A percentile compares a stretch with the other conserved stretches of the same genome.
Conservation (phyloP, 2,888 invertebrate species). For the Nasonovia ribisnigri region DNA sequence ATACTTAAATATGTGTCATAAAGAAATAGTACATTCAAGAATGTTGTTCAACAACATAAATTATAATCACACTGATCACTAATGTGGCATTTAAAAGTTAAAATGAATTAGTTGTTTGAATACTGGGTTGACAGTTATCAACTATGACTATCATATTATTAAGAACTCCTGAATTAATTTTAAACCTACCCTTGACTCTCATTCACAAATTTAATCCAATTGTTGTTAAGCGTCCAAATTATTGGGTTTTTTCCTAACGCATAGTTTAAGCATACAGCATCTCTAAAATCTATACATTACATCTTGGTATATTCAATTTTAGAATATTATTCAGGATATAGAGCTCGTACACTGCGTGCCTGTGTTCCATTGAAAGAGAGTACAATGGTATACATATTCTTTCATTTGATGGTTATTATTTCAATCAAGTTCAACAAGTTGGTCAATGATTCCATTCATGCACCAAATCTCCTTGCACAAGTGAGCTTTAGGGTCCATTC, state of each 20-base stretch:
- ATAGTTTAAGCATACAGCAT: rapidly evolving
- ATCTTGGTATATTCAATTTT: neutral
- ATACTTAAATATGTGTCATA: neutral
- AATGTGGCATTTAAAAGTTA: neutral
- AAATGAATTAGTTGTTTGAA: neutral
- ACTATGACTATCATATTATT: neutral
- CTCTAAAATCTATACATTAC: neutral
- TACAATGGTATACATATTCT: neutral
- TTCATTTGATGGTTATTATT: neutral
- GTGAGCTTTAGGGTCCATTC: neutral
- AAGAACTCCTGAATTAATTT: neutral
- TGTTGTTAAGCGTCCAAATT: neutral
- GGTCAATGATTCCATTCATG: neutral
- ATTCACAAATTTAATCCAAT: neutral
- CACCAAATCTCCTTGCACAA: neutral
- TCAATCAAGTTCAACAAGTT: neutral
- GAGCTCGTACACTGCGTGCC: neutral
- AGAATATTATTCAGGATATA: neutral
- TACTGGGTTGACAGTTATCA: neutral
- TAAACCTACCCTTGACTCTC: neutral
- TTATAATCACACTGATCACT: neutral
- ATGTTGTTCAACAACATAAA: neutral
- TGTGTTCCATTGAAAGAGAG: neutral
- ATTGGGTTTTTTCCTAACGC: neutral
- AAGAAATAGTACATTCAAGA: neutral